Conservation (phyloP, 2,888 invertebrate genomes). For the Matsumyia berberina region DNA sequence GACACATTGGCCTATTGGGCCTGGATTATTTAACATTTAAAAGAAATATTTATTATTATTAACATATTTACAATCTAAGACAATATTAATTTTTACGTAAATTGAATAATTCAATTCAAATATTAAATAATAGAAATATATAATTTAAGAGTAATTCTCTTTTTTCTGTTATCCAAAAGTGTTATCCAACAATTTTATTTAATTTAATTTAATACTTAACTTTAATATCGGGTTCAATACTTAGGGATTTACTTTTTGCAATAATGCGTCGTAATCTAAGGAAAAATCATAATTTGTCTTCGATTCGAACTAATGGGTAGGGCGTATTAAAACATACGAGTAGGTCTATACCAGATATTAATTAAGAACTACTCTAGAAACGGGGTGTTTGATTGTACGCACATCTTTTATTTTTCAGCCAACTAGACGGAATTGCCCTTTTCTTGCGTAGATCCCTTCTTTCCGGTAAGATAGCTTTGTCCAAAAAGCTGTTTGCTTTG, state of each 20-base stretch:
- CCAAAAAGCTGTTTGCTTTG: slow-evolving; percentile 35
- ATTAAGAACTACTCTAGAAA: background rate
- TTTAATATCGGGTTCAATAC: too few species aligned
- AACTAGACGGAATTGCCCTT: slow-evolving; percentile 82
- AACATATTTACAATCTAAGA: slow-evolving; percentile 50
- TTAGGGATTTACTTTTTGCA: too few species aligned
- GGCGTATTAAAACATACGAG: too few species aligned
- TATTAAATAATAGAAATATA: background rate
- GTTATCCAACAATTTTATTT: too few species aligned
- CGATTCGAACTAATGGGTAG: too few species aligned
- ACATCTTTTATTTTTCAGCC: slow-evolving; percentile 83
- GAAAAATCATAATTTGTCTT: too few species aligned
- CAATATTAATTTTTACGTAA: background rate
- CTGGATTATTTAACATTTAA: slow-evolving; percentile 78
- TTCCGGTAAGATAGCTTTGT: slow-evolving; percentile 6
- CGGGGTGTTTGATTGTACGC: slow-evolving; percentile 78
- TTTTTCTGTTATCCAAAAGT: background rate
- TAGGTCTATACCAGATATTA: background rate
- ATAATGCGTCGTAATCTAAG: too few species aligned
- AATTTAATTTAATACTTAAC: too few species aligned
- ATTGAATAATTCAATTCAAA: background rate
- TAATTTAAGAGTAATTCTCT: background rate
- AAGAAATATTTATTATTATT: slow-evolving; percentile 59
- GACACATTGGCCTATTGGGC: slow-evolving; percentile 84
- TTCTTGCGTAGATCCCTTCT: slow-evolving; percentile 63